These are phyloP conservation scores for Noctua janthina DNA, from an alignment of 2,888 invertebrate genomes.

Conservation along the genomic window DNA sequence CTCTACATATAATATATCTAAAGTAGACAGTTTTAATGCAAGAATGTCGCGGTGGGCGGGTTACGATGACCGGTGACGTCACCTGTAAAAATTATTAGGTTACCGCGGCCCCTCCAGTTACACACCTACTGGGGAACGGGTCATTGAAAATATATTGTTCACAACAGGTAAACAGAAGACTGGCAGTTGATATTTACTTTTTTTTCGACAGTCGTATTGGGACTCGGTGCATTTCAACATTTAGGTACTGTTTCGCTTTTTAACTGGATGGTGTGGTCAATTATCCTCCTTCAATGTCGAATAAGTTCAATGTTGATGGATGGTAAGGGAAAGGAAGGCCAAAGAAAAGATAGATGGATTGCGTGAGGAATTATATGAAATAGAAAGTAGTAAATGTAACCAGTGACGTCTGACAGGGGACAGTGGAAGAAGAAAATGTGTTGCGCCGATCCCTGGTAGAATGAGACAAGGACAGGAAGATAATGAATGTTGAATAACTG, in stretches of 20 bases:
- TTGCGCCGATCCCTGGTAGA: no score
- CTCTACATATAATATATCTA: neutral
- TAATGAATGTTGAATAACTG: no score
- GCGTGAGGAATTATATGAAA: no score
- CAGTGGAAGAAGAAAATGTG: no score
- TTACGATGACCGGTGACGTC: constrained; percentile 64
- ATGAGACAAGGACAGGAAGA: no score
- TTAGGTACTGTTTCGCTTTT: neutral
- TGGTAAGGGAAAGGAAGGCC: no score
- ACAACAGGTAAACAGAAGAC: neutral
- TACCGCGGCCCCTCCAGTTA: constrained; percentile 45
- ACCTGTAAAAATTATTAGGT: constrained; percentile 62
- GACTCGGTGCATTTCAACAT: neutral
- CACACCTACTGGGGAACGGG: constrained; percentile 14
- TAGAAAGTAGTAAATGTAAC: no score
- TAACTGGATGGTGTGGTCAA: no score
- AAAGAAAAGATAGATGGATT: no score
- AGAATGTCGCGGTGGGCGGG: constrained; percentile 65
- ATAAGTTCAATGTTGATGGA: no score
- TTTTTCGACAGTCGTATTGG: neutral
- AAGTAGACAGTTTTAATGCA: constrained; percentile 50
- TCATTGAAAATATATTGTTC: constrained; percentile 17
- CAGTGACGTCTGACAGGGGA: no score
- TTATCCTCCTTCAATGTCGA: no score
- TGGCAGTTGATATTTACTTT: neutral